Evolutionary conservation across 2,797 vertebrate genomes (phyloP).

Genomic region (Oreonectes daqikongensis): DNA sequence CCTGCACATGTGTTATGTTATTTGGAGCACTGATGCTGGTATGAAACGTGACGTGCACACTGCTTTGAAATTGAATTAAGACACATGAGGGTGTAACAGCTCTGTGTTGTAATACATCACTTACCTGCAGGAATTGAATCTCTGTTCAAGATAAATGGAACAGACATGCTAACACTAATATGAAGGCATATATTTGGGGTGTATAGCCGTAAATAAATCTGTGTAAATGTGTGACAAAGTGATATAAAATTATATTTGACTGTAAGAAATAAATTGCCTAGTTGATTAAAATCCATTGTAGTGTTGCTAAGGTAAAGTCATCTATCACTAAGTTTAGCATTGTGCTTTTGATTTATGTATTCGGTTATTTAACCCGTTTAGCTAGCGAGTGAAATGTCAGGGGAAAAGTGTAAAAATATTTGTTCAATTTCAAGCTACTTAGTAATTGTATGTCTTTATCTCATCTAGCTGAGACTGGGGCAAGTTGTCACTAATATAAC

Average conservation of each 20-base stretch:
- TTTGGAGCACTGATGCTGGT: slow-evolving; percentile 14
- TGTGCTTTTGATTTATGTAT: slow-evolving; percentile 32
- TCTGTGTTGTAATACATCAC: slow-evolving; percentile 25
- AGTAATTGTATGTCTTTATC: background rate
- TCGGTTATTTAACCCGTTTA: slow-evolving; percentile 10
- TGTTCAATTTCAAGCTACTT: background rate
- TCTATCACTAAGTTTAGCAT: slow-evolving; percentile 23
- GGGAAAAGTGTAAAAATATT: background rate
- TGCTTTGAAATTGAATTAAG: slow-evolving; percentile 43
- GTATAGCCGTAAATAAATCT: slow-evolving; percentile 1
- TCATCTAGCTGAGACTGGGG: background rate
- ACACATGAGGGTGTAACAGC: slow-evolving; percentile 38
- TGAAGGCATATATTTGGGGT: background rate
- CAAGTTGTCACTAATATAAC: background rate
- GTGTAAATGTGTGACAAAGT: slow-evolving; percentile 21
- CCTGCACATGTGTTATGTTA: too few species aligned
- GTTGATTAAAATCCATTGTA: slow-evolving; percentile 47
- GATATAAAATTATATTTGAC: slow-evolving; percentile 35
- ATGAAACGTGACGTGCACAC: slow-evolving; percentile 2
- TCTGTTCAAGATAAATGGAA: slow-evolving; percentile 37
- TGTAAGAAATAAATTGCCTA: slow-evolving; percentile 38
- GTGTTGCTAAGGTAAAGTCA: slow-evolving; percentile 45
- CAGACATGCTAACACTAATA: background rate
- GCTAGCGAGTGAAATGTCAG: background rate
- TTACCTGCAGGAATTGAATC: slow-evolving; percentile 32